A percentile compares a stretch with the other conserved stretches of the same genome.
These are phyloP conservation scores for Simalia tracyae DNA, from an alignment of 2,797 vertebrate genomes.

Conservation along the genomic window DNA sequence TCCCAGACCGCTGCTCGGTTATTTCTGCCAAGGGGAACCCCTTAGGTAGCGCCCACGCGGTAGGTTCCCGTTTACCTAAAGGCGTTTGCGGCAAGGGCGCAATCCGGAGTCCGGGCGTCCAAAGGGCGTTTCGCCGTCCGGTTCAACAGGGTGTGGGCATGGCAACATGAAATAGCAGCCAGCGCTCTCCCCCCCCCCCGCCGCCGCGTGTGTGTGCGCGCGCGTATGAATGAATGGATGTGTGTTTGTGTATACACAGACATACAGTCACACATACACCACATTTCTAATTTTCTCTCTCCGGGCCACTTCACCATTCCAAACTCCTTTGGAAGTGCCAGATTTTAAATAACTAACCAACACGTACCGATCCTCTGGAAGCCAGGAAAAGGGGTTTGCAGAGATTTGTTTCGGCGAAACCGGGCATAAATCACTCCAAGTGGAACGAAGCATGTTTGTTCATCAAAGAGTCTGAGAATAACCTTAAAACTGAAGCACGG, in stretches of 20 bases:
- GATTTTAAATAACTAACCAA: slow-evolving; percentile 19
- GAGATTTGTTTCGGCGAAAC: slow-evolving; percentile 29
- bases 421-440: slow-evolving; percentile 11
- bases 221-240: neutral
- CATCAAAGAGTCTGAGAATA: slow-evolving; percentile 28
- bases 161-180: neutral
- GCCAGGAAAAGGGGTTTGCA: neutral
- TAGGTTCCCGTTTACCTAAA: rapidly evolving
- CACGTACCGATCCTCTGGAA: neutral
- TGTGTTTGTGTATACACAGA: neutral
- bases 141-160: neutral
- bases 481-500: slow-evolving; percentile 25
- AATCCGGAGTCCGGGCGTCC: neutral
- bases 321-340: neutral
- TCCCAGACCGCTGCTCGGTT: neutral
- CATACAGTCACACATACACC: neutral
- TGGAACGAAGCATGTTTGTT: neutral
- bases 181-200: neutral
- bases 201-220: rapidly evolving
- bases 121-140: neutral
- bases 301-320: neutral
- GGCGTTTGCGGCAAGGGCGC: neutral
- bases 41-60: neutral
- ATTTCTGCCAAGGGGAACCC: rapidly evolving
- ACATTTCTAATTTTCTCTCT: neutral